Evolutionary conservation across 1,140 invertebrate species (phyloP).

Genomic region (Drosophila varians): DNA sequence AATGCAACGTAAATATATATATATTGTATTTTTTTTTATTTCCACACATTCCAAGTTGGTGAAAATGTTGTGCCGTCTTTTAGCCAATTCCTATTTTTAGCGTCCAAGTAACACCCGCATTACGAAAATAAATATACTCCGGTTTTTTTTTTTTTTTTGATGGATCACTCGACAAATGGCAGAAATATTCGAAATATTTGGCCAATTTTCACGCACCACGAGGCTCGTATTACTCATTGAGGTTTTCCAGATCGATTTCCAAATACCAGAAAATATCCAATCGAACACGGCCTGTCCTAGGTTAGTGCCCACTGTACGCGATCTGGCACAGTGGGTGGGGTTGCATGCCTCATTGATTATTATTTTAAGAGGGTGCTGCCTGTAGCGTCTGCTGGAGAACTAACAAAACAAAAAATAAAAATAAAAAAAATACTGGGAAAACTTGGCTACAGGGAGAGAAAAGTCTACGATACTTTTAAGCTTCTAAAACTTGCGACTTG

Average conservation of each 20-base stretch:
- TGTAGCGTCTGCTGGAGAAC: neutral
- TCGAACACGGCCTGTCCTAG: constrained; percentile 32
- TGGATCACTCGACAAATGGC: constrained; percentile 9
- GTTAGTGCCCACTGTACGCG: constrained; percentile 44
- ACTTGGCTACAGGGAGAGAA: neutral
- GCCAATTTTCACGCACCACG: constrained; percentile 1
- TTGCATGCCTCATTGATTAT: neutral
- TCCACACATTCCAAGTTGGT: constrained; percentile 33
- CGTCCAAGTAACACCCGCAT: neutral
- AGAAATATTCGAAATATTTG: constrained; percentile 22
- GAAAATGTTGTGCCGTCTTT: constrained; percentile 36
- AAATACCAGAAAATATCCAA: neutral
- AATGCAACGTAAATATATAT: neutral
- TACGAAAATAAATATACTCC: constrained; percentile 17
- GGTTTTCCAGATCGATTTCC: neutral
- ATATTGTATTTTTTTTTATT: constrained; percentile 11
- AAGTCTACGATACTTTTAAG: no score
- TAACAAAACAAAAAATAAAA: no score
- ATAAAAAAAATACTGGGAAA: neutral
- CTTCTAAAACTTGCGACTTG: no score
- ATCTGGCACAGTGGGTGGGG: constrained; percentile 1
- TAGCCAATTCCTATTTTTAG: constrained; percentile 43
- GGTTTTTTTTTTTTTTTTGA: constrained; percentile 1
- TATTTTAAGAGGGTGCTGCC: neutral
- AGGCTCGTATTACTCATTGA: neutral